phyloP scores from a whole-genome alignment of 2,888 invertebrate genomes.

The Drosophila phalerata region DNA sequence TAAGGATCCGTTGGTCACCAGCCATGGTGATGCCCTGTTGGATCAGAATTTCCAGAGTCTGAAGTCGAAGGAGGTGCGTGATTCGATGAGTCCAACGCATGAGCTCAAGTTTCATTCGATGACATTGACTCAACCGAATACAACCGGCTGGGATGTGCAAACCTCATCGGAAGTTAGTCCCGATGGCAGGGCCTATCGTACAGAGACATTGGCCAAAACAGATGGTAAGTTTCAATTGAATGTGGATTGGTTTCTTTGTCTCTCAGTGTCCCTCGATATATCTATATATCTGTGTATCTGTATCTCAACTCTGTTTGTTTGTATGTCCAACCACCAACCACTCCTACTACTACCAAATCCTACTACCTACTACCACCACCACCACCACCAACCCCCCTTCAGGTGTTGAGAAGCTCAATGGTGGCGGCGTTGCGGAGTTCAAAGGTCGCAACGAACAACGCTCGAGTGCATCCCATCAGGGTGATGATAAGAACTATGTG shows the following conservation, averaged over 20 bases:
- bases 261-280: constrained; percentile 3
- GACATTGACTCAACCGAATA: constrained; percentile 82
- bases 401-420: constrained; percentile 88
- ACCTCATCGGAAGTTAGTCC: constrained; percentile 88
- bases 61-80: constrained; percentile 92
- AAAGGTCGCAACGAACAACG: constrained; percentile 88
- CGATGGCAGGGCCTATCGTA: constrained; percentile 89
- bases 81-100: constrained; percentile 91
- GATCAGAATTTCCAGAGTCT: constrained; percentile 92
- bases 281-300: constrained; percentile 43
- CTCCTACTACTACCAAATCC: constrained; percentile 15
- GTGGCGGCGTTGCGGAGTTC: constrained; percentile 89
- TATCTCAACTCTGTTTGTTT: constrained; percentile 54
- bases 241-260: constrained; percentile 6
- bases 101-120: constrained; percentile 84
- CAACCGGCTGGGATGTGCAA: constrained; percentile 90
- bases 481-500: constrained; percentile 87
- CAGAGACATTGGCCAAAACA: constrained; percentile 88
- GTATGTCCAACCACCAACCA: constrained; percentile 51
- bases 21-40: constrained; percentile 90
- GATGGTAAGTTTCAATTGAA: constrained; percentile 86
- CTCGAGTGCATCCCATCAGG: constrained; percentile 87
- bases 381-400: constrained; percentile 55
- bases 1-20: constrained; percentile 85
- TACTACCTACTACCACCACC: constrained; percentile 74